Base-by-base conservation (phyloP, 92 coral and sea anemone species). In the Micromussa lordhowensis region DNA sequence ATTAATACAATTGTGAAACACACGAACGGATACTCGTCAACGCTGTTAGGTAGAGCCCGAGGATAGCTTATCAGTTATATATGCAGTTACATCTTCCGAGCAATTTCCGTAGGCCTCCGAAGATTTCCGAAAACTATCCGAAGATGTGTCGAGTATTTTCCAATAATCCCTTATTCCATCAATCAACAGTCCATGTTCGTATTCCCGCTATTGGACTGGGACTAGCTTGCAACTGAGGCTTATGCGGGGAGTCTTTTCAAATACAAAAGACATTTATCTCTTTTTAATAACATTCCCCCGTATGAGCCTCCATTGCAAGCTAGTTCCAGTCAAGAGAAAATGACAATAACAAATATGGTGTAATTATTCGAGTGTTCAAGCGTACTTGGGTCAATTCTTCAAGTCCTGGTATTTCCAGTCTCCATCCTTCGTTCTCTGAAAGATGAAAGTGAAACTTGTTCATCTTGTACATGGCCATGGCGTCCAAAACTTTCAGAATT, bases 371-470 rank as follows among this genome's bases (percentile, higher is more conserved):
- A 61, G 30, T 61, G 24, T 61, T 1, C 24, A 26, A 24, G 29
- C 88, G 22, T 85, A 95, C 98, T 85, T 80, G 79, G 22, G 98
- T 95, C 24, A 96, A 85, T 74, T 95, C 99, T 17, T 90, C 94
- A 14, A 96, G 86, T 68, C 96, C 99, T 28, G 99, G 98, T 34
- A 96, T 96, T 84, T 96, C 98, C 58, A 96, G 89, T 71, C 99
- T 85, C 99, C 99, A 96, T 7, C 99, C 99, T 71, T 96, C 99
- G 66, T 92, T 97, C 64, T 96, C 99, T 22, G 98, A 87, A 72
- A 96, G 88, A 64, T 95, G 99, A 29, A 96, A 92, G 64, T 96
- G 99, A 28, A 96, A 88, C 72, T 96, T 96, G 92, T 96, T 96
- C 96, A 96, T 36, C 92, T 96, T 96, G 93, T 95, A 96, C 94